phyloP scores from a whole-genome alignment of 2,797 vertebrate species.

The Clarias fuscus region DNA sequence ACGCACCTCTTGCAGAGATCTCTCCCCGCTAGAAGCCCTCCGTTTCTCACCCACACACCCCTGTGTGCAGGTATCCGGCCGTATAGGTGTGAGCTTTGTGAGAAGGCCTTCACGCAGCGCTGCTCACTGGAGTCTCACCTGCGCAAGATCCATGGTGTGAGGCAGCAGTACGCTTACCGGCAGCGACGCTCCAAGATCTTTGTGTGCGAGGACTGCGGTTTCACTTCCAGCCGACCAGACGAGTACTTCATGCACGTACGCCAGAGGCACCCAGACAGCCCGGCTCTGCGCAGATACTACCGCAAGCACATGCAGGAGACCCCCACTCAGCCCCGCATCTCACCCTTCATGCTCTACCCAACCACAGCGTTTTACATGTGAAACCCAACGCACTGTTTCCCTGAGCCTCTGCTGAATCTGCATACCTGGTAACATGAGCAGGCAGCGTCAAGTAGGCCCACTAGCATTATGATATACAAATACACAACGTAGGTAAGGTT shows the following conservation, averaged over 20 bases:
- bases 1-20: slow-evolving; percentile 37
- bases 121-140: slow-evolving; percentile 90
- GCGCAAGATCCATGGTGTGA: slow-evolving; percentile 84
- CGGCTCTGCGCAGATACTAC: slow-evolving; percentile 71
- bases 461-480: neutral
- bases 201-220: slow-evolving; percentile 89
- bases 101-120: slow-evolving; percentile 89
- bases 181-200: slow-evolving; percentile 90
- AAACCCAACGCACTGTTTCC: neutral
- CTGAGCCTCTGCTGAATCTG: neutral
- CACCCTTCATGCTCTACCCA: slow-evolving; percentile 72
- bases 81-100: slow-evolving; percentile 83
- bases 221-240: slow-evolving; percentile 78
- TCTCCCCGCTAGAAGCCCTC: slow-evolving; percentile 18
- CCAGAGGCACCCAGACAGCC: slow-evolving; percentile 75
- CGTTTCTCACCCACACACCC: slow-evolving; percentile 6
- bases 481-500: neutral
- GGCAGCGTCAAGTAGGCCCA: neutral
- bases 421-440: neutral
- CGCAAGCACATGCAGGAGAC: slow-evolving; percentile 70
- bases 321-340: slow-evolving; percentile 62
- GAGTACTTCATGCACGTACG: slow-evolving; percentile 81
- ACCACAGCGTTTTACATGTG: slow-evolving; percentile 70
- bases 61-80: slow-evolving; percentile 80
- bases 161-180: slow-evolving; percentile 85